Evolutionary conservation across 2,888 invertebrate genomes (phyloP).

Genomic region (Spatulosminthurus flaviceps): DNA sequence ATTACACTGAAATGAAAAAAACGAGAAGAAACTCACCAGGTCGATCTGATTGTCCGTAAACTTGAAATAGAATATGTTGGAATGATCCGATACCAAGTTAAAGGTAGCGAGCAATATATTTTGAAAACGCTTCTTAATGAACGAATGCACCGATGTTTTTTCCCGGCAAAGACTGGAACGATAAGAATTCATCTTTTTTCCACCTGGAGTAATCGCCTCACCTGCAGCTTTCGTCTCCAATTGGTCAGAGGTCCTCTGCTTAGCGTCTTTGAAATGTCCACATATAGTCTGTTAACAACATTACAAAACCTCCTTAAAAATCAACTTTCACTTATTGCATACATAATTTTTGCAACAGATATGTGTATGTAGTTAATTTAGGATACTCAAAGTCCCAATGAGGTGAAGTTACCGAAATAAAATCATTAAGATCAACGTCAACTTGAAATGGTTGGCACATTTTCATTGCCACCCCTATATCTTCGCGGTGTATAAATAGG

Average conservation of each 20-base stretch:
- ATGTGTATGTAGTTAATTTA: too few species aligned
- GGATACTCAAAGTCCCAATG: neutral
- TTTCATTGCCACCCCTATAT: slow-evolving; percentile 76
- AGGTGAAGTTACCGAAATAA: slow-evolving; percentile 68
- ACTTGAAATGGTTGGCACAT: slow-evolving; percentile 76
- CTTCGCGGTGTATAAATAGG: slow-evolving; percentile 71
- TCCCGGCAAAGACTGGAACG: slow-evolving; percentile 56
- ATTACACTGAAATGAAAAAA: neutral
- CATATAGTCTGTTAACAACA: slow-evolving; percentile 69
- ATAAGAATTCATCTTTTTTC: neutral
- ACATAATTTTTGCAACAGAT: too few species aligned
- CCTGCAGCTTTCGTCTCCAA: neutral
- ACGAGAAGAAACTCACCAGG: slow-evolving; percentile 40
- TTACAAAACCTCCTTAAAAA: too few species aligned
- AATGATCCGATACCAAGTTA: slow-evolving; percentile 46
- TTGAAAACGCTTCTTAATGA: slow-evolving; percentile 56
- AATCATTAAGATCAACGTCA: slow-evolving; percentile 77
- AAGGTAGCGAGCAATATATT: slow-evolving; percentile 54
- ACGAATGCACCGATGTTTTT: slow-evolving; percentile 51
- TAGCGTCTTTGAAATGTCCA: slow-evolving; percentile 69
- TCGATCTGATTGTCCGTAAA: slow-evolving; percentile 31
- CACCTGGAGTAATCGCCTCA: neutral
- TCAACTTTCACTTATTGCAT: too few species aligned
- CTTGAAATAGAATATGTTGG: slow-evolving; percentile 53
- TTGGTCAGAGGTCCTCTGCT: slow-evolving; percentile 46